Percentiles rank a stretch among this genome's conserved stretches.
Conservation (phyloP, 2,797 vertebrate species). For the Peromyscus attwateri region DNA sequence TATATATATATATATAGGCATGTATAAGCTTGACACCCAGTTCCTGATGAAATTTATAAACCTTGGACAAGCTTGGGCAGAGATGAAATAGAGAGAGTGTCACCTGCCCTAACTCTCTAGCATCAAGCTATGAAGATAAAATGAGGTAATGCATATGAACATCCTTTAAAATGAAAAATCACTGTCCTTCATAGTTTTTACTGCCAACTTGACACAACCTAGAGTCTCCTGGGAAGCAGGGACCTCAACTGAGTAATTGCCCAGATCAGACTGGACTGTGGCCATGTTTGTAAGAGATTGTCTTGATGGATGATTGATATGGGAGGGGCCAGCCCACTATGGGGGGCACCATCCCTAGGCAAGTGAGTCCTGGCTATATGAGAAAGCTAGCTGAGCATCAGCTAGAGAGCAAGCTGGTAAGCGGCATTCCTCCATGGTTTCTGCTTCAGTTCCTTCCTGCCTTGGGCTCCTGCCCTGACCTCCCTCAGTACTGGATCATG, state of each 20-base stretch:
- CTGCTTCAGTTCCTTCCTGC: not conserved
- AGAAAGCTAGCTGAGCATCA: not conserved
- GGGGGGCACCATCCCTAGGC: not conserved
- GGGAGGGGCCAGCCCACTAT: not conserved
- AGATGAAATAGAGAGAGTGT: not conserved
- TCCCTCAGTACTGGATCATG: not conserved
- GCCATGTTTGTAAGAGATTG: not conserved
- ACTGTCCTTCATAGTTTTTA: not conserved
- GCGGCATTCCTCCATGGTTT: not conserved
- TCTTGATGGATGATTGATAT: not conserved
- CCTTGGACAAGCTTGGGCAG: not conserved
- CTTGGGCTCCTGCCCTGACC: not conserved
- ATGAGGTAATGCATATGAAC: conserved; percentile 17
- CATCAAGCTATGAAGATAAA: conserved; percentile 11
- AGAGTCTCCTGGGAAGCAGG: not conserved
- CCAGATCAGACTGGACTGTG: not conserved
- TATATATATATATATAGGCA: too few relatives aligned
- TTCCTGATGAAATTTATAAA: not conserved
- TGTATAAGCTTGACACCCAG: not conserved
- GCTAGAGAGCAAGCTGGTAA: too few relatives aligned
- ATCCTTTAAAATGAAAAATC: conserved; percentile 67
- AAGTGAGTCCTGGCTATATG: not conserved
- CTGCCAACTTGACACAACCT: not conserved
- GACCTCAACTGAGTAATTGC: not conserved
- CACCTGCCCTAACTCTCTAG: not conserved